Percentiles rank a stretch among this genome's conserved stretches.
These are phyloP conservation scores for Chrosomus eos DNA, from an alignment of 2,797 vertebrate species.

Conservation along the genomic window DNA sequence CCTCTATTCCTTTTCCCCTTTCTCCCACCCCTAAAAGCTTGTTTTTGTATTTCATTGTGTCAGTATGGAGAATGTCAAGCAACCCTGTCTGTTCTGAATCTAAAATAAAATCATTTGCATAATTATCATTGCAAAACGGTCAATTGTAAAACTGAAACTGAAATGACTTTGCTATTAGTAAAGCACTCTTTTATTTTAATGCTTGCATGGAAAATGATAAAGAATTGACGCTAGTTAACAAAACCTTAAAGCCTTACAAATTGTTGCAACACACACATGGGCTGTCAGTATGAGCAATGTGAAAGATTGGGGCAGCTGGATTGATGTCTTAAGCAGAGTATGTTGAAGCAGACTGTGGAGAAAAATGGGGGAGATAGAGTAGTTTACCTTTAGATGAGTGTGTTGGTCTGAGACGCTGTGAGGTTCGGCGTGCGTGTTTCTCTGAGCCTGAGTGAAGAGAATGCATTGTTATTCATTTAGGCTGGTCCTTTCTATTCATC, in stretches of 20 bases:
- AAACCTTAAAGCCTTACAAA: not conserved
- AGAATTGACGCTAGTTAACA: not conserved
- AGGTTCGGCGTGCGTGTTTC: conserved; percentile 59
- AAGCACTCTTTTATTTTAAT: conserved; percentile 10
- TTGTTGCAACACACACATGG: not conserved
- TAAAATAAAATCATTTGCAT: not conserved
- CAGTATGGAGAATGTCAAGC: not conserved
- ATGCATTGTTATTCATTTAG: conserved; percentile 18
- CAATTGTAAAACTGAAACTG: not conserved
- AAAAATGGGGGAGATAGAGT: conserved; percentile 38
- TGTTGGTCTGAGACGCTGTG: conserved; percentile 56
- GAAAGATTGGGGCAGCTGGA: conserved; percentile 34
- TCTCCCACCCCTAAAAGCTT: conserved; percentile 68
- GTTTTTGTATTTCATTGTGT: conserved; percentile 53
- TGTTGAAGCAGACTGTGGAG: conserved; percentile 37
- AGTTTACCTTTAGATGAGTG: conserved; percentile 74
- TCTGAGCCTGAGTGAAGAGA: conserved; percentile 70
- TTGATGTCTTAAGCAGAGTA: conserved; percentile 52
- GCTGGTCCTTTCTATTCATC: not conserved
- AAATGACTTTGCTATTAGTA: not conserved
- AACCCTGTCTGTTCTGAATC: not conserved
- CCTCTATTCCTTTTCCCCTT: conserved; percentile 60
- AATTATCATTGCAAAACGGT: not conserved
- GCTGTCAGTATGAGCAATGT: conserved; percentile 45
- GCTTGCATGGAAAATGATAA: not conserved